Conservation (phyloP, 2,113 vertebrate species). For the Phasianus colchicus region DNA sequence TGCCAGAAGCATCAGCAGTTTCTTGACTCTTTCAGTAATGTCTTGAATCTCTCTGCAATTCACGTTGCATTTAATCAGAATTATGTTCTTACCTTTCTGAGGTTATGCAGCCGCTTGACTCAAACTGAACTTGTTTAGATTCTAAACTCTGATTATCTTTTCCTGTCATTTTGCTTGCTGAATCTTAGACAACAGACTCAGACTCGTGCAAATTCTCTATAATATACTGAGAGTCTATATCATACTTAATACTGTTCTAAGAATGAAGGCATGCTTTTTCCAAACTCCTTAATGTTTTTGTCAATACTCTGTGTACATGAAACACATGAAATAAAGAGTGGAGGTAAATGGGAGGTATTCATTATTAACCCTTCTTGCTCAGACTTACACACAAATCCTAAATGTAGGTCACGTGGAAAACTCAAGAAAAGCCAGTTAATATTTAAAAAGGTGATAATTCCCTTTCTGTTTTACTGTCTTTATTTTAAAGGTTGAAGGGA, state of each 20-base stretch:
- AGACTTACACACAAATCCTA: background rate
- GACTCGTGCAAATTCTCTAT: conserved; percentile 33
- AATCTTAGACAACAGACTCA: conserved; percentile 26
- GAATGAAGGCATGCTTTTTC: conserved; percentile 5
- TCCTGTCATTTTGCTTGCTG: conserved; percentile 8
- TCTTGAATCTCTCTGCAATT: background rate
- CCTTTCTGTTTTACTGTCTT: conserved; percentile 3
- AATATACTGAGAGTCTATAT: background rate
- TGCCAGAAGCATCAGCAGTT: background rate
- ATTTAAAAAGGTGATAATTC: conserved; percentile 9
- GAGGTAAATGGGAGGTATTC: background rate
- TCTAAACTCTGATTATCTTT: conserved; percentile 11
- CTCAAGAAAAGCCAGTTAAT: background rate
- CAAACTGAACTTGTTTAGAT: background rate
- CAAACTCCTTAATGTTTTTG: background rate
- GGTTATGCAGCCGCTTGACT: background rate
- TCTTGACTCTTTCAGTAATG: background rate
- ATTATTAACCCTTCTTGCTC: background rate
- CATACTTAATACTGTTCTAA: background rate
- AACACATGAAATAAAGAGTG: background rate
- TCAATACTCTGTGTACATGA: background rate
- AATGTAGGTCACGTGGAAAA: conserved; percentile 6
- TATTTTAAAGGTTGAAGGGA: conserved; percentile 17
- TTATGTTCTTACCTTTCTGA: background rate
- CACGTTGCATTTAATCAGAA: background rate